A percentile compares a stretch with the other conserved stretches of the same genome.
Conservation (phyloP, 1,140 invertebrate species). For the Eupristina koningsbergeri region DNA sequence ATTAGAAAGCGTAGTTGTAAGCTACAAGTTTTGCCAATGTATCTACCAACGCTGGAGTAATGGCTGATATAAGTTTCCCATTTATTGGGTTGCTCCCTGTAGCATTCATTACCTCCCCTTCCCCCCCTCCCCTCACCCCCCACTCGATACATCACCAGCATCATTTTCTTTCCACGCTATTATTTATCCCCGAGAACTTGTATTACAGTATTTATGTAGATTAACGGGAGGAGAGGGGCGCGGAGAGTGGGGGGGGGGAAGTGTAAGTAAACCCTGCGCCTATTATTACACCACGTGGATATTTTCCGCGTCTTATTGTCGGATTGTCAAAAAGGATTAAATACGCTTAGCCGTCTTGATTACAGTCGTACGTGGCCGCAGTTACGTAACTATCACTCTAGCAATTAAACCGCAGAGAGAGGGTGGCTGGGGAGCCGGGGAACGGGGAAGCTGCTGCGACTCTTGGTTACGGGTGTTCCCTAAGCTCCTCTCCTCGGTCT, state of each 20-base stretch:
- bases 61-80: not conserved
- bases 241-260: not conserved
- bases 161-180: slow-evolving; percentile 6
- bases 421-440: not conserved
- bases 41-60: not conserved
- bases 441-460: not conserved
- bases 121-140: too few species aligned
- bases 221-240: not conserved
- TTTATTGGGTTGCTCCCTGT: not conserved
- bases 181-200: not conserved
- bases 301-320: not conserved
- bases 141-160: not conserved
- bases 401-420: slow-evolving; percentile 30
- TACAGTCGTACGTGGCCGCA: not conserved
- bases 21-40: not conserved
- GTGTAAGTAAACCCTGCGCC: not conserved
- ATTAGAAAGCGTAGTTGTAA: not conserved
- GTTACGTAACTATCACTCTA: not conserved
- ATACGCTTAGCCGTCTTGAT: not conserved
- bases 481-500: not conserved
- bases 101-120: not conserved
- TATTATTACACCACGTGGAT: not conserved
- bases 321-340: not conserved
- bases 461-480: not conserved
- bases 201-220: not conserved